Evolutionary conservation across 2,888 invertebrate genomes (phyloP), one percentile per base, ranked within the genome.

Genomic region (Ryuthela nishihirai): DNA sequence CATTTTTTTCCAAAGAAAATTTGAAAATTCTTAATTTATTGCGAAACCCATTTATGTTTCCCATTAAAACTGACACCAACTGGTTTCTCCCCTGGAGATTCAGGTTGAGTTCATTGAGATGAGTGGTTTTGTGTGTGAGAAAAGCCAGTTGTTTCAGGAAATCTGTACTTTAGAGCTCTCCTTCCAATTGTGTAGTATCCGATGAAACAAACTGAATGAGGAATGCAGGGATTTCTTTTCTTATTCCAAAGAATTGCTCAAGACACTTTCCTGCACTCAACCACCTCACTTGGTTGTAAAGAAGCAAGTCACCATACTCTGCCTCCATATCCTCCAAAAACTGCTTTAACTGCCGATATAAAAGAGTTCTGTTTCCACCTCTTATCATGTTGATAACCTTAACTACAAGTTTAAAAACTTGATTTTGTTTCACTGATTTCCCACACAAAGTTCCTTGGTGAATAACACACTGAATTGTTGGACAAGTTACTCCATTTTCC

Each of bases 381-480:
- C 12, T 29, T 29, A 29, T 29, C 29, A 29, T 29, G 12, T 29
- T 29, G 29, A 29, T 29, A 29, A 29, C 29, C 12, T 29, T 29
- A 9, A 29, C 29, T 29, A 29, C 29, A 23, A 23, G 21, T 42
- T 42, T 24, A 18, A 42, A 9, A 23, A 3, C 24, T 42, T 42
- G n/a, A 17, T 12, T 43, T 25, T 43, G 26, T 23, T 43, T 43
- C 29, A 43, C 43, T 17, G 43, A 43, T 32, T 43, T 43, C 18
- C 43, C 43, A 23, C 32, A 32, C 29, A 43, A 43, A 43, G 32
- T 29, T 21, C 15, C 21, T 12, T 29, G 29, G 12, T 29, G 29
- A 29, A 29, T 29, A 29, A 12, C 29, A 29, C 29, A 29, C 7
- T 29, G 29, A 29, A 29, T 29, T 29, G 29, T 29, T 12, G 29